Conservation (phyloP, 2,888 invertebrate species). For the Hymenopus coronatus region DNA sequence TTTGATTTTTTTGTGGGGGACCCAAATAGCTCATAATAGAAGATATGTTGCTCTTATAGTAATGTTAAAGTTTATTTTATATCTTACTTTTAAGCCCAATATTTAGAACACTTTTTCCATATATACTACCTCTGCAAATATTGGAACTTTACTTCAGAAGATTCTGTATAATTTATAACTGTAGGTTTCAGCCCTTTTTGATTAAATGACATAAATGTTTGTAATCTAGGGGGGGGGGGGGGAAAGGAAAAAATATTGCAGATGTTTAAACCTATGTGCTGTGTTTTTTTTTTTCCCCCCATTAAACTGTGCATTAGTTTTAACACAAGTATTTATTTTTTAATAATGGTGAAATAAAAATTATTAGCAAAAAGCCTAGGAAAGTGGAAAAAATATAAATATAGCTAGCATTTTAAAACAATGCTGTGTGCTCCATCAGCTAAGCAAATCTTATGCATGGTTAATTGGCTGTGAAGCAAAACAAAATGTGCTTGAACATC, state of each 20-base stretch:
- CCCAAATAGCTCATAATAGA: too few species aligned
- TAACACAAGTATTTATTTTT: neutral
- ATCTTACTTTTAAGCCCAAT: too few species aligned
- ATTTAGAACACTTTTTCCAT: too few species aligned
- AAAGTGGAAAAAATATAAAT: neutral
- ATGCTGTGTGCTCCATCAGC: neutral
- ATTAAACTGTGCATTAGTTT: neutral
- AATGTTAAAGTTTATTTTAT: too few species aligned
- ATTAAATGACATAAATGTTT: neutral
- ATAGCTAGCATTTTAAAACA: neutral
- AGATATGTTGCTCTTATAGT: too few species aligned
- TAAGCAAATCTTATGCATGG: neutral
- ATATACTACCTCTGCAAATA: too few species aligned
- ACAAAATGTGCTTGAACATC: neutral
- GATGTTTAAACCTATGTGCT: neutral
- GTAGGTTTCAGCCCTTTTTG: neutral
- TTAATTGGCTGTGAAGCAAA: neutral
- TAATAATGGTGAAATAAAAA: neutral
- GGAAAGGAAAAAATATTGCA: neutral
- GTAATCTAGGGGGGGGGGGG: too few species aligned
- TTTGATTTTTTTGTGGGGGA: too few species aligned
- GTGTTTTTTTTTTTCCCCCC: too few species aligned
- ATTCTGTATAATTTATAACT: neutral
- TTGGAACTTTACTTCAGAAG: too few species aligned
- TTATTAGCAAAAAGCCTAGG: neutral